These are phyloP conservation scores for Phocides pigmalion DNA, from an alignment of 1,140 invertebrate species.

Conservation along the genomic window DNA sequence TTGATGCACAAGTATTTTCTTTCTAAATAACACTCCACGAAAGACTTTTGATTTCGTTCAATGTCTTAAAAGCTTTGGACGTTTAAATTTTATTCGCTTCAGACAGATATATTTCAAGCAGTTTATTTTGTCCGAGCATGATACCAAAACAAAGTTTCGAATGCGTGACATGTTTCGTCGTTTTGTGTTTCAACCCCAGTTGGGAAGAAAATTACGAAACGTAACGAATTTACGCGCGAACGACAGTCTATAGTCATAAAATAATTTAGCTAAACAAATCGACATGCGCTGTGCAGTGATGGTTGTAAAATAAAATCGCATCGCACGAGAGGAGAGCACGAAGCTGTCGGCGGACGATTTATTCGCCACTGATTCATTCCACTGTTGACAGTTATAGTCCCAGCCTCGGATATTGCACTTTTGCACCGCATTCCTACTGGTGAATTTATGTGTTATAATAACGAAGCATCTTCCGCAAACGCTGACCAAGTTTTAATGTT, in stretches of 20 bases:
- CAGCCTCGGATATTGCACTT: conserved; percentile 70
- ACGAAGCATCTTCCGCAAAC: conserved; percentile 45
- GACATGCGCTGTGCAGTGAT: conserved; percentile 50
- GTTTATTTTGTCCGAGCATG: conserved; percentile 24
- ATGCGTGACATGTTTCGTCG: conserved; percentile 11
- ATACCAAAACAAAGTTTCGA: conserved; percentile 31
- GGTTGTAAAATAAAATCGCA: conserved; percentile 44
- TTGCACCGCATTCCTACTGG: conserved; percentile 62
- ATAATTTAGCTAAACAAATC: conserved; percentile 58
- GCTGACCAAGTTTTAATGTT: conserved; percentile 38
- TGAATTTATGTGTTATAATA: conserved; percentile 72
- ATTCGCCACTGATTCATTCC: conserved; percentile 73
- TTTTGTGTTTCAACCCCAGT: conserved; percentile 27
- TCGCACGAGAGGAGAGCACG: conserved; percentile 45
- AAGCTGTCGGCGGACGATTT: conserved; percentile 65
- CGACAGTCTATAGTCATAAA: conserved; percentile 44
- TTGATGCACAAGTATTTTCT: conserved; percentile 48
- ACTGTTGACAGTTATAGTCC: conserved; percentile 71
- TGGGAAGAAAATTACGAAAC: conserved; percentile 19
- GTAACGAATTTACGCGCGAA: conserved; percentile 33
- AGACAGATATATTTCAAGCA: conserved; percentile 23
- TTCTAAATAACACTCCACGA: conserved; percentile 43
- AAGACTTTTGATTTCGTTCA: conserved; percentile 45
- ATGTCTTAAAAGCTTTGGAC: conserved; percentile 20
- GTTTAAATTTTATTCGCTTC: conserved; percentile 26